Evolutionary conservation across 37 sponge, comb jelly and placozoan genomes (phyloP), one percentile per base, ranked within the genome.

Genomic region (Spongia lamella): DNA sequence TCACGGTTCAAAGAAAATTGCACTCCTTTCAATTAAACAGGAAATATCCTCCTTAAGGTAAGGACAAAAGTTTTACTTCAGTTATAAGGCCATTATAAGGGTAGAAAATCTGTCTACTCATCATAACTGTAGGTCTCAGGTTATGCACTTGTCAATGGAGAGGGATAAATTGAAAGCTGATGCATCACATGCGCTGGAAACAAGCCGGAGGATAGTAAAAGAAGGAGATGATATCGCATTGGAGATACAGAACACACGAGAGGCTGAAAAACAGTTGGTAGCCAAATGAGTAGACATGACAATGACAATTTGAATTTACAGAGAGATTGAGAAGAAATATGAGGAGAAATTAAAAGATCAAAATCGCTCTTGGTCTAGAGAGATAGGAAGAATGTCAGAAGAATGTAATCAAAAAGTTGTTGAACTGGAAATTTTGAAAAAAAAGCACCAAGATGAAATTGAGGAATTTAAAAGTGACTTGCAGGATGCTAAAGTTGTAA

Each of bases 31-130:
- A 25, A 63, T 20, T 7, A 63, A 19, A 5, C 32, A 32, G 3
- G 20, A 32, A 35, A 20, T 40, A 19, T 40, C 35, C 9, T 38
- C 7, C 68, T n/a, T 34, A 64, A 38, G 65, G 38, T 33, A 38
- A 33, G 31, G 21, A 32, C 31, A n/a, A 64, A 21, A 13, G 22
- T 16, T 60, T 27, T 9, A 3, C 29, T 40, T 6, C 65, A 82
- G 83, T 54, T 50, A 66, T 82, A 1, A 58, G 83, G 14, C 75
- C 65, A 38, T n/a, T n/a, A n/a, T n/a, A n/a, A n/a, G n/a, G n/a
- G n/a, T n/a, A n/a, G n/a, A n/a, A n/a, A n/a, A n/a, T n/a, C n/a
- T n/a, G n/a, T n/a, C n/a, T n/a, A n/a, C n/a, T n/a, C n/a, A 13
- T 43, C 5, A 43, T 43, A 43, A 43, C 9, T 5, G 5, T 43